Conservation (phyloP, 2,797 vertebrate species). For the Spinus olivaceus region DNA sequence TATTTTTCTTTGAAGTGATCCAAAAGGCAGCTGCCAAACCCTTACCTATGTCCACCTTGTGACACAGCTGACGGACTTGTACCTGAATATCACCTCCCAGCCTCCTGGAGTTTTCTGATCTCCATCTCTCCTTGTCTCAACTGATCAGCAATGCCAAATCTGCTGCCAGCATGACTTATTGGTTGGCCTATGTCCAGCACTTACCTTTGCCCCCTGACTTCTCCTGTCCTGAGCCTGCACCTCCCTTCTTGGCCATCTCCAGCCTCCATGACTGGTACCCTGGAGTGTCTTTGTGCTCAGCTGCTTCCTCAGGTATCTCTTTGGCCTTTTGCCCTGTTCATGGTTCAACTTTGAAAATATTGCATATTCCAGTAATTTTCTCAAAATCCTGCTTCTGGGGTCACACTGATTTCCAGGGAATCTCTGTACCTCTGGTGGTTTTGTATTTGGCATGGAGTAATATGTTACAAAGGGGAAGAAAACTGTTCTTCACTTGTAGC, state of each 20-base stretch:
- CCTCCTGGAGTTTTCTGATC: neutral
- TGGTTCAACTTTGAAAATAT: neutral
- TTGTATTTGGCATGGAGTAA: neutral
- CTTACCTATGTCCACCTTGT: rapidly evolving
- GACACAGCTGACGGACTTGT: neutral
- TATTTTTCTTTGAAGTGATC: neutral
- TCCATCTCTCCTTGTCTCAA: neutral
- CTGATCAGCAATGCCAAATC: neutral
- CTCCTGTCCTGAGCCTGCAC: neutral
- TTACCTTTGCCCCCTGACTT: neutral
- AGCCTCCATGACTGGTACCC: neutral
- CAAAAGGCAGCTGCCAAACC: neutral
- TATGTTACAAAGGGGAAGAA: neutral
- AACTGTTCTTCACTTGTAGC: neutral
- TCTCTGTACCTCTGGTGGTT: neutral
- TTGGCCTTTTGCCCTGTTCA: neutral
- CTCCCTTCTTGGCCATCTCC: neutral
- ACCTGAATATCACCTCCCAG: neutral
- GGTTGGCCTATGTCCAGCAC: neutral
- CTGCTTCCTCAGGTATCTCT: neutral
- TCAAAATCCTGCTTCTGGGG: neutral
- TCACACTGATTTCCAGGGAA: neutral
- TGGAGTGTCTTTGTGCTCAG: neutral
- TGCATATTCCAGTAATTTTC: neutral
- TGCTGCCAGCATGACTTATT: neutral